Evolutionary conservation across 2,113 vertebrate genomes (phyloP), one percentile per base, ranked within the genome.

Genomic region (Anarhynchus alexandrinus): DNA sequence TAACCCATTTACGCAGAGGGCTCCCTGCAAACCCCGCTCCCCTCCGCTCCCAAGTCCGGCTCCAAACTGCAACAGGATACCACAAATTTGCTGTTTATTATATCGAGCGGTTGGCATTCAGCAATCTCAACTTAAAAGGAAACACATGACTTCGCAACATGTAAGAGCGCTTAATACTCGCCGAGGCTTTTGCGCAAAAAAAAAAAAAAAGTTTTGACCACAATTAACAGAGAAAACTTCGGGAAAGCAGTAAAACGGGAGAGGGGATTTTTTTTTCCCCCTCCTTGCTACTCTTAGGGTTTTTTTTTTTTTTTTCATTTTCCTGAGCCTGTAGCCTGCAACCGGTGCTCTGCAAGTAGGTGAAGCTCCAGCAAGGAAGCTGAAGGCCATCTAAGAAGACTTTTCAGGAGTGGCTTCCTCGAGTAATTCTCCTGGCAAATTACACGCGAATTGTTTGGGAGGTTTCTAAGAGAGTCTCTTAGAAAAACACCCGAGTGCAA

Each of bases 41-140:
- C 77, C 78, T 58, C 21, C 69, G 55, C 40, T 85, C 61, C 87
- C n/a, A 8, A 55, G 51, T n/a, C 94, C 92, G 6, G 89, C 86
- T 95, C 88, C 18, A 49, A 79, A 94, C 55, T 84, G 87, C 96
- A 96, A 94, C 83, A 92, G 76, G 74, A 92, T 88, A 95, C 96
- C 96, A 95, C 97, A 97, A 93, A 88, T 93, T 58, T 92, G 92
- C 94, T 95, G 92, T 93, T 94, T 96, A 96, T 93, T 97, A 95
- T 94, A 96, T 88, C 90, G 71, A 93, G 93, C 32, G 80, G 73
- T 64, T 95, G 96, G 96, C 94, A 94, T 96, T 93, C 91, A 51
- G 73, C 54, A 77, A 96, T 94, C 90, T 55, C 82, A 80, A 79
- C 94, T 97, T 97, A 97, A 97, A 97, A 98, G 96, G 96, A 97